Evolutionary conservation across 1,140 invertebrate genomes (phyloP).

Genomic region (Eurytemora carolleeae): DNA sequence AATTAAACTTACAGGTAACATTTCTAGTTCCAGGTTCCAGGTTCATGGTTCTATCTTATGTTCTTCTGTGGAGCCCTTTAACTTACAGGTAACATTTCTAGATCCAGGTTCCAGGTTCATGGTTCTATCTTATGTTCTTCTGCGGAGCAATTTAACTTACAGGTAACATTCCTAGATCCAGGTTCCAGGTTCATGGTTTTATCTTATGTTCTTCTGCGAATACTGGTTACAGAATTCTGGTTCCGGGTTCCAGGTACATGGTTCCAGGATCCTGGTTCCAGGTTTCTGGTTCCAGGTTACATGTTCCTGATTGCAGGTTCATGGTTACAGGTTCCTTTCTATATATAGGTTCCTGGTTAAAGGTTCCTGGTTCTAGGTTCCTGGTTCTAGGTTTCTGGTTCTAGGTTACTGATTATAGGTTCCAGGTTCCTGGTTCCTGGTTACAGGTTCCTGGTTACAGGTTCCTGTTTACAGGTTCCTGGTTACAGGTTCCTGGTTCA

Average conservation of each 20-base stretch:
- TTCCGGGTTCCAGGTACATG: conserved; percentile 67
- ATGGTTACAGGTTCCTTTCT: too few species aligned
- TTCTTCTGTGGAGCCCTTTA: conserved; percentile 90
- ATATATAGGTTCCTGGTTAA: too few species aligned
- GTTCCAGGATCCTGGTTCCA: too few species aligned
- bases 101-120: conserved; percentile 61
- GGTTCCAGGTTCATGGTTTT: conserved; percentile 84
- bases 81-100: conserved; percentile 39
- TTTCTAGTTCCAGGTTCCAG: conserved; percentile 44
- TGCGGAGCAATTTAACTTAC: conserved; percentile 79
- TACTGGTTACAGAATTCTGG: conserved; percentile 35
- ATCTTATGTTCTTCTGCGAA: conserved; percentile 94
- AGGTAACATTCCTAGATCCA: conserved; percentile 29
- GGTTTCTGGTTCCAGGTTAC: too few species aligned
- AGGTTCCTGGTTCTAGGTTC: too few species aligned
- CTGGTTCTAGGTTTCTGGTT: too few species aligned
- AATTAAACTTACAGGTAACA: neutral
- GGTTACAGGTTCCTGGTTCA: too few species aligned
- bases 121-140: conserved; percentile 96
- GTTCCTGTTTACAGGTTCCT: too few species aligned
- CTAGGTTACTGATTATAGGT: too few species aligned
- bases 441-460: too few species aligned
- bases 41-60: conserved; percentile 90
- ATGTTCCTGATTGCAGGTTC: too few species aligned
- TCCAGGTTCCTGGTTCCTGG: too few species aligned